Evolutionary conservation across 2,113 vertebrate species (phyloP), one percentile per base, ranked within the genome.

Genomic region (Stigmatopora argus): DNA sequence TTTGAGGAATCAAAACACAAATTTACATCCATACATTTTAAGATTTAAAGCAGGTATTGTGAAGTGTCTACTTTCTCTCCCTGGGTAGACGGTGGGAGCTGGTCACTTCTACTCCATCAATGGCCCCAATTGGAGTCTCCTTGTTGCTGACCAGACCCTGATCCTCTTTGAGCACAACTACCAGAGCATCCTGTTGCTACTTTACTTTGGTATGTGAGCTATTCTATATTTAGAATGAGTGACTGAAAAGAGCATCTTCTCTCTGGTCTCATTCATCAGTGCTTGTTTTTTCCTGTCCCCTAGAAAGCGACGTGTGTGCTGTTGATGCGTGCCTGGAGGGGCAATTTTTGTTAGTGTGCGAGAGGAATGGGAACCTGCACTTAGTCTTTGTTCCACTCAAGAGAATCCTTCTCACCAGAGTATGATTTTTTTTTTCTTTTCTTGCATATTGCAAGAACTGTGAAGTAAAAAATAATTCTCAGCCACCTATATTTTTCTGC

Each of bases 321-420:
- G 92, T 93, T 70, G 93, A 90, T 0, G 81, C 93, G 12, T 97
- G 94, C 80, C 91, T 93, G 67, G 89, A 93, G 31, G 93, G 93
- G 35, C 86, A 89, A 3, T 98, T 98, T 86, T 85, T 99, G 78
- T 82, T 96, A 46, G 93, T 95, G 1, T 95, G 96, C 18, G 96
- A 98, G 87, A 94, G 92, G 91, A 97, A 90, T 66, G 96, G 97
- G 74, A 94, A 92, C 61, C 77, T 99, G 21, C 93, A 98, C 75
- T 90, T 99, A 35, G 90, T 98, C 70, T 94, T 94, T 53, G 90
- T 98, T 6, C 92, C 93, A 9, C 91, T 92, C 5, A 94, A 95
- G 67, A 93, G 88, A 79, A 97, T 91, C 1, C 82, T 98, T 65
- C 77, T 98, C 59, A 98, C 94, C 1, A 94, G 87, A 72, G 97